Base-by-base conservation (phyloP, 2,888 invertebrate species). In the Criorhina ranunculi region DNA sequence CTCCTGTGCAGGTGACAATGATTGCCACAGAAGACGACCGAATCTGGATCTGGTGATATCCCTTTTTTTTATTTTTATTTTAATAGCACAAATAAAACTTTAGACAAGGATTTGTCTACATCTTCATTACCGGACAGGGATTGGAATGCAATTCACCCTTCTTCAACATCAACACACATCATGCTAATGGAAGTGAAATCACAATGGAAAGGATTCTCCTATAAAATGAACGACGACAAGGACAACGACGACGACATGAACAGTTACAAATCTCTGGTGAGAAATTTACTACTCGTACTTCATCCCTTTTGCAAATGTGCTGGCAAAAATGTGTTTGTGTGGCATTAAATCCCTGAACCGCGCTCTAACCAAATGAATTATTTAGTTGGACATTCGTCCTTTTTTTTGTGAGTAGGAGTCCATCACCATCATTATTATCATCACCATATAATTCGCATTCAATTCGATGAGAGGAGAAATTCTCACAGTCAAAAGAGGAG, bases 51-150 rank as follows among this genome's bases (percentile, higher is more conserved):
- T 51, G 17, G 62, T 49, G 62, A 60, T 67, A 57, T 66, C 59
- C 70, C 62, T 79, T 77, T 4, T 67, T 79, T 77, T 75, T 69
- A 73, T 73, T 79, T 46, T 75, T 69, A 73, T 73, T 79, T 46
- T 64, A 70, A 70, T 80, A 55, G 83, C 60, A 62, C 66, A 67
- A 85, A 79, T 69, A 80, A 80, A 80, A 79, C 85, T 75, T 73
- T 66, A 62, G 67, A 83, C 72, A 83, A 62, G 78, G 83, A 83
- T 79, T 80, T 70, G 80, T 80, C 80, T 85, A 76, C 79, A 85
- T 85, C 80, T 85, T 85, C 85, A 85, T 85, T 85, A 85, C 85
- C 66, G 53, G 64, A 64, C 80, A 66, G 75, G 66, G 66, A 80
- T 85, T 85, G 80, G 80, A 57, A 70, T 80, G 69, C 75, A 78